A percentile compares a stretch with the other conserved stretches of the same genome.
These are phyloP conservation scores for Ammodytes dubius DNA, from an alignment of 2,113 vertebrate species.

Conservation along the genomic window DNA sequence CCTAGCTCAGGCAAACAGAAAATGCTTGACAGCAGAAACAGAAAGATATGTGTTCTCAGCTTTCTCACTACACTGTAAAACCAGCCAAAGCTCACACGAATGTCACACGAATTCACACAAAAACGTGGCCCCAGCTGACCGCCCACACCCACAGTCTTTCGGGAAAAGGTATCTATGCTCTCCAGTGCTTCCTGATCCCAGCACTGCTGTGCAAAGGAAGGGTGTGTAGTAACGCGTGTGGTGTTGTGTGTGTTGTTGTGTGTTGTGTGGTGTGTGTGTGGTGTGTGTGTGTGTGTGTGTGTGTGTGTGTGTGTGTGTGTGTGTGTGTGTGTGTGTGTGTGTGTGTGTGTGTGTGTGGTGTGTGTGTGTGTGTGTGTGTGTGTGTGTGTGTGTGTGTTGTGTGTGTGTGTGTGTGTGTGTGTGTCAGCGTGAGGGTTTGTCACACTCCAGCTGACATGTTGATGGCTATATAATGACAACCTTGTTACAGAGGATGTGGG, in stretches of 20 bases:
- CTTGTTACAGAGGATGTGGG: conserved; percentile 76
- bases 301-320: conserved; percentile 3
- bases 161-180: conserved; percentile 50
- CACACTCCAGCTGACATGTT: conserved; percentile 61
- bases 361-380: conserved; percentile 7
- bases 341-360: conserved; percentile 8
- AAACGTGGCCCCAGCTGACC: conserved; percentile 17
- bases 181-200: conserved; percentile 68
- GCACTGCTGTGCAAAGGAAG: conserved; percentile 58
- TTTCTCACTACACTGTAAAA: background rate
- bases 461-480: conserved; percentile 63
- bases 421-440: conserved; percentile 8
- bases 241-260: conserved; percentile 18
- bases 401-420: conserved; percentile 3
- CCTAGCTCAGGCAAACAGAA: background rate
- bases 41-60: background rate
- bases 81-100: background rate
- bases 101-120: conserved; percentile 10
- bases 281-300: background rate
- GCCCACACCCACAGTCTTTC: conserved; percentile 49
- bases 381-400: background rate
- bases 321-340: background rate
- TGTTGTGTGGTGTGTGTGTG: conserved; percentile 7
- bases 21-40: background rate
- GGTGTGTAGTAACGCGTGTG: conserved; percentile 38